Percentiles rank a stretch among this genome's conserved stretches.
These are phyloP conservation scores for Podarcis lilfordi DNA, from an alignment of 2,797 vertebrate species.

Conservation along the genomic window DNA sequence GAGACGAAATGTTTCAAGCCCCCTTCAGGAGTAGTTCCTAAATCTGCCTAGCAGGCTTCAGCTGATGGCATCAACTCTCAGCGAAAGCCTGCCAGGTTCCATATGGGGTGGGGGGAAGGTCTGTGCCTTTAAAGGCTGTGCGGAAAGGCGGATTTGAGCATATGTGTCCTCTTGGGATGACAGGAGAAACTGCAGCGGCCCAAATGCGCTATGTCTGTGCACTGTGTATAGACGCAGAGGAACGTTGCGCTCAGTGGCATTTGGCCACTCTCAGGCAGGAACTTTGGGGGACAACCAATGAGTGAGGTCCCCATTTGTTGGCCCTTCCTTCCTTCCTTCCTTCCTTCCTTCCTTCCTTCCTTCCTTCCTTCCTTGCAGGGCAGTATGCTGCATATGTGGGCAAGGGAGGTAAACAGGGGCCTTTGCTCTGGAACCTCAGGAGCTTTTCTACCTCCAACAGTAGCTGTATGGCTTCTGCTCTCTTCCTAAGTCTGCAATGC, in stretches of 20 bases:
- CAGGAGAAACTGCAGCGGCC: neutral
- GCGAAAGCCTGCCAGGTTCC: too few species aligned
- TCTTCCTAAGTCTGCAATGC: neutral
- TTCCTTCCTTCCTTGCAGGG: neutral
- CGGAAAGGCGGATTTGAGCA: too few species aligned
- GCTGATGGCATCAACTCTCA: too few species aligned
- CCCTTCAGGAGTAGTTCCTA: accelerated
- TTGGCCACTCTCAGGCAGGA: neutral
- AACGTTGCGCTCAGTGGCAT: neutral
- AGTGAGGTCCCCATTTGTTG: neutral
- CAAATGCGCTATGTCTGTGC: neutral
- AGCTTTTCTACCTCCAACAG: neutral
- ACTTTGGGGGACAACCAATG: neutral
- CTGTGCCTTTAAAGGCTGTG: neutral
- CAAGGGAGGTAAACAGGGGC: neutral
- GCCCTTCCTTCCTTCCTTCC: neutral
- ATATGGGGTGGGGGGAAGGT: neutral
- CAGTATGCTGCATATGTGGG: neutral
- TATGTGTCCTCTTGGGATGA: neutral
- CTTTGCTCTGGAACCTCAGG: neutral
- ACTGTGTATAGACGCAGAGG: neutral
- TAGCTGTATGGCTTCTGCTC: neutral
- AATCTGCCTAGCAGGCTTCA: neutral
- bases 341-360: neutral
- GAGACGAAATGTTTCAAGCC: accelerated